Conservation (phyloP, 2,888 invertebrate genomes). For the Eupsilia transversa region DNA sequence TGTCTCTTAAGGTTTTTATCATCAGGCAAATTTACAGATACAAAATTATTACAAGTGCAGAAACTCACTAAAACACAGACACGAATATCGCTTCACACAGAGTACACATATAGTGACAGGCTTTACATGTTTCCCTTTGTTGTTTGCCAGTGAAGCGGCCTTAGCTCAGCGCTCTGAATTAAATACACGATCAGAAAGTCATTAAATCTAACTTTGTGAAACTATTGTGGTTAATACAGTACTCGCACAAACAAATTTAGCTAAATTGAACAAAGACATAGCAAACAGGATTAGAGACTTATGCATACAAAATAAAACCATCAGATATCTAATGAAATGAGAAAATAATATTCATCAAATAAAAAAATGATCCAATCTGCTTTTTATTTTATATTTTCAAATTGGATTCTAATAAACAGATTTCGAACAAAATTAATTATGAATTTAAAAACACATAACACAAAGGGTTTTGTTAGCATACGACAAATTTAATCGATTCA, state of each 20-base stretch:
- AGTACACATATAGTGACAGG: constrained; percentile 40
- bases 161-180: constrained; percentile 34
- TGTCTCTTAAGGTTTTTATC: constrained; percentile 28
- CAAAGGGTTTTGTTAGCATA: constrained; percentile 33
- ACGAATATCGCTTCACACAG: constrained; percentile 17
- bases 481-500: constrained; percentile 19
- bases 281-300: constrained; percentile 24
- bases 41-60: constrained; percentile 13
- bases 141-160: constrained; percentile 51
- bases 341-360: constrained; percentile 20
- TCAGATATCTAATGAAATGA: constrained; percentile 10
- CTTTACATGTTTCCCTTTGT: constrained; percentile 58
- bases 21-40: constrained; percentile 12
- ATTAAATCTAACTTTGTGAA: constrained; percentile 45
- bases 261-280: constrained; percentile 42
- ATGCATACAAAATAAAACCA: constrained; percentile 23
- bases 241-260: constrained; percentile 38
- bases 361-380: not conserved
- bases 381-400: constrained; percentile 27
- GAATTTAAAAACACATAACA: constrained; percentile 4
- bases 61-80: constrained; percentile 26
- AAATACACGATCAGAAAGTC: constrained; percentile 47
- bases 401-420: constrained; percentile 20
- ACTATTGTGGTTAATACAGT: constrained; percentile 41
- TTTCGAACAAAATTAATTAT: constrained; percentile 29